These are phyloP conservation scores for Lycaon pictus DNA, from an alignment of 2,113 vertebrate genomes.

Conservation along the genomic window DNA sequence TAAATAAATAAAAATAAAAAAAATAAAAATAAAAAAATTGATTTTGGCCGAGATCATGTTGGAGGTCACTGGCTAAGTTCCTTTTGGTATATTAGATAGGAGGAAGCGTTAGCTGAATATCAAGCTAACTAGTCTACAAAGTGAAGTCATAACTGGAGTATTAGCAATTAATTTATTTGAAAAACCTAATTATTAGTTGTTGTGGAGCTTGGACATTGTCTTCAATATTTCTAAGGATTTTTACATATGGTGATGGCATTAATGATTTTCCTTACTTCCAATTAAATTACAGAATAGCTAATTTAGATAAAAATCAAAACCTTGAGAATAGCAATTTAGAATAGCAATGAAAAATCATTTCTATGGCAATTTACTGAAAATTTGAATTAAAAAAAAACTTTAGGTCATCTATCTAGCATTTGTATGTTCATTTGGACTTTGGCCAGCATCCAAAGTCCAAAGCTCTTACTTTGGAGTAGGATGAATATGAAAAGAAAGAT, in stretches of 20 bases:
- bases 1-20: no score
- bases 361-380: neutral
- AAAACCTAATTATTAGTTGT: neutral
- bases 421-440: slow-evolving; percentile 8
- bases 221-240: slow-evolving; percentile 24
- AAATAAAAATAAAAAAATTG: neutral
- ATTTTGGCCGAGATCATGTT: neutral
- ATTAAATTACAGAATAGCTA: neutral
- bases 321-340: neutral
- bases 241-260: neutral
- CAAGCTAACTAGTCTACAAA: neutral
- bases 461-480: neutral
- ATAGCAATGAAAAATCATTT: slow-evolving; percentile 1
- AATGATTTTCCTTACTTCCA: neutral
- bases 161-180: neutral
- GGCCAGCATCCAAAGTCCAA: neutral
- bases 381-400: neutral
- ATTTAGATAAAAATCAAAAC: neutral
- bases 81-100: neutral
- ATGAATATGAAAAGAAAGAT: neutral
- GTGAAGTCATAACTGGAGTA: neutral
- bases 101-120: neutral
- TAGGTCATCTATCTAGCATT: neutral
- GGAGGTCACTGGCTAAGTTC: neutral
- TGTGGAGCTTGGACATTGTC: neutral